phyloP scores from a whole-genome alignment of 2,797 vertebrate species.

The Lutjanus campechanus region DNA sequence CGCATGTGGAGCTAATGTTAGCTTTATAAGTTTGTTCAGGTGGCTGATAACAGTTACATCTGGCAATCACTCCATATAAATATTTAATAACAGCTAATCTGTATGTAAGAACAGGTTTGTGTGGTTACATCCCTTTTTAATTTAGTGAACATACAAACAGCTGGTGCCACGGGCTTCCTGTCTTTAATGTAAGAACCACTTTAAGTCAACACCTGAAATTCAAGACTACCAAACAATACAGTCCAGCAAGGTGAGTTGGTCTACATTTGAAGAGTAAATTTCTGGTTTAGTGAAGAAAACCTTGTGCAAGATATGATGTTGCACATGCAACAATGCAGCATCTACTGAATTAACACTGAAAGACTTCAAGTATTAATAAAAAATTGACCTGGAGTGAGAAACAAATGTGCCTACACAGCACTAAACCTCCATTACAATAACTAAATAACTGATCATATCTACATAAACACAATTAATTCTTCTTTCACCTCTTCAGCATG shows the following conservation, averaged over 20 bases:
- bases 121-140: neutral
- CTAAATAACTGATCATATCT: slow-evolving; percentile 3
- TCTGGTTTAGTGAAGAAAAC: neutral
- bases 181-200: neutral
- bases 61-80: neutral
- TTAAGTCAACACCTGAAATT: neutral
- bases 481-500: neutral
- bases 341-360: slow-evolving; percentile 30
- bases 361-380: slow-evolving; percentile 9
- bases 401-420: neutral
- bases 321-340: slow-evolving; percentile 31
- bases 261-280: neutral
- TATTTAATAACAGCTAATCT: neutral
- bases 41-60: too few relatives aligned
- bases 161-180: neutral
- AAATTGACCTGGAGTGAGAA: slow-evolving; percentile 17
- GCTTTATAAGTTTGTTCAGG: neutral
- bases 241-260: neutral
- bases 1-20: neutral
- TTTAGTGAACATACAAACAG: neutral
- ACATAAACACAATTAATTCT: slow-evolving; percentile 4
- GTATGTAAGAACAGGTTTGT: neutral
- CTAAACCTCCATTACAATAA: slow-evolving; percentile 15
- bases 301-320: slow-evolving; percentile 3
- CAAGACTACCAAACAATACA: neutral